These are phyloP conservation scores for Zonitis immaculata DNA, from an alignment of 2,888 invertebrate species.

Conservation along the genomic window DNA sequence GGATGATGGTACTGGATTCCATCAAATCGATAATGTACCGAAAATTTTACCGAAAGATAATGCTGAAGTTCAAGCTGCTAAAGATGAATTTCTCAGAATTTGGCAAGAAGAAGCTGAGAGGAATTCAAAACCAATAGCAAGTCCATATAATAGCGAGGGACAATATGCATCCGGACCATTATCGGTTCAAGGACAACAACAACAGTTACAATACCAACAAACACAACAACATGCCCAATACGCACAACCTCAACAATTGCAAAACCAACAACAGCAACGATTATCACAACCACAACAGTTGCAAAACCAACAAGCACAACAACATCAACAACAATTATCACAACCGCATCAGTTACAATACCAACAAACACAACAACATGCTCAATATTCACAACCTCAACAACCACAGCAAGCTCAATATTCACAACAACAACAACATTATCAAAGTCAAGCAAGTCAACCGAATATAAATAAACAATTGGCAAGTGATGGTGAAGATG, in stretches of 20 bases:
- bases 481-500: constrained; percentile 19
- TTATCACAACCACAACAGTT: constrained; percentile 6
- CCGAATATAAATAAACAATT: constrained; percentile 1
- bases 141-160: constrained; percentile 34
- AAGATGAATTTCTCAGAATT: constrained; percentile 62
- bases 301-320: constrained; percentile 19
- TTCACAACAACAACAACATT: constrained; percentile 15
- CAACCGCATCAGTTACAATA: constrained; percentile 14
- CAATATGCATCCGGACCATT: constrained; percentile 33
- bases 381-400: constrained; percentile 6
- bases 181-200: constrained; percentile 24
- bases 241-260: no score
- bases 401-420: constrained; percentile 10
- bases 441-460: constrained; percentile 14
- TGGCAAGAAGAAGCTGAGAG: constrained; percentile 63
- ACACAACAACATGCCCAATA: constrained; percentile 2
- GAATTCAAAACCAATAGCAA: constrained; percentile 40
- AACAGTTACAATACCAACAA: constrained; percentile 10
- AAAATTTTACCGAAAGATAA: constrained; percentile 61
- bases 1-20: constrained; percentile 73
- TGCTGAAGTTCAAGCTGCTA: constrained; percentile 65
- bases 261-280: constrained; percentile 18
- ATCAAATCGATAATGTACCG: constrained; percentile 70
- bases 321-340: constrained; percentile 2
- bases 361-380: constrained; percentile 17